These are phyloP conservation scores for Stenolophus ochropezus DNA, from an alignment of 2,888 invertebrate genomes.

Conservation along the genomic window DNA sequence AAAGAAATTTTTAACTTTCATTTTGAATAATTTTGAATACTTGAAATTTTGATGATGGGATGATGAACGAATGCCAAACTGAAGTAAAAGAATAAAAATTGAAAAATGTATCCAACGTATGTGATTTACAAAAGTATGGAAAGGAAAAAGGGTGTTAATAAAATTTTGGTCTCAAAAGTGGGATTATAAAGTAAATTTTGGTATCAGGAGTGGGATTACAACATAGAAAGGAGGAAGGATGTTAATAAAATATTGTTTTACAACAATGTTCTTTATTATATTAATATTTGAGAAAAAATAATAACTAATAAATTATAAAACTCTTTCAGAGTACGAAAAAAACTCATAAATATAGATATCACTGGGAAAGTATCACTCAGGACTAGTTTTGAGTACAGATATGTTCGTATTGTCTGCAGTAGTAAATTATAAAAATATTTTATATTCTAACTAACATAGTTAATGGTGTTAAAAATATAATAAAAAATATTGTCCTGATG, in stretches of 20 bases:
- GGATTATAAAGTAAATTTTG: too few relatives aligned
- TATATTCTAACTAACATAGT: not conserved
- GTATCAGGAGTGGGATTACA: too few relatives aligned
- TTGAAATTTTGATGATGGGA: conserved; percentile 4
- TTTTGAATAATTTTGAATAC: conserved; percentile 25
- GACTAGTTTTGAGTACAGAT: conserved; percentile 38
- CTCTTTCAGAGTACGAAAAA: conserved; percentile 3
- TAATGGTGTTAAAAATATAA: not conserved
- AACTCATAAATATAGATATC: conserved; percentile 22
- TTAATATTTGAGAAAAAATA: not conserved
- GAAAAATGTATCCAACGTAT: not conserved
- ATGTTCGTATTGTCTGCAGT: conserved; percentile 32
- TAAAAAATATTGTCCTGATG: conserved; percentile 38
- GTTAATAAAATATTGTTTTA: not conserved
- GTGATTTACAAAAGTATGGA: not conserved
- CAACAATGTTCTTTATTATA: conserved; percentile 27
- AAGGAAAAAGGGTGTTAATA: not conserved
- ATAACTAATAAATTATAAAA: conserved; percentile 12
- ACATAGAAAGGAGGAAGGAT: not conserved
- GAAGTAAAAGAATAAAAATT: not conserved
- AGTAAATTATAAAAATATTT: conserved; percentile 29
- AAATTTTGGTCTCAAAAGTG: too few relatives aligned
- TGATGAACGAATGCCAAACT: not conserved
- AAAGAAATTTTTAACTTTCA: conserved; percentile 42
- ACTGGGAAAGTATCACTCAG: conserved; percentile 28